phyloP scores from a whole-genome alignment of 1,140 invertebrate genomes.

The Temnothorax nylanderi region DNA sequence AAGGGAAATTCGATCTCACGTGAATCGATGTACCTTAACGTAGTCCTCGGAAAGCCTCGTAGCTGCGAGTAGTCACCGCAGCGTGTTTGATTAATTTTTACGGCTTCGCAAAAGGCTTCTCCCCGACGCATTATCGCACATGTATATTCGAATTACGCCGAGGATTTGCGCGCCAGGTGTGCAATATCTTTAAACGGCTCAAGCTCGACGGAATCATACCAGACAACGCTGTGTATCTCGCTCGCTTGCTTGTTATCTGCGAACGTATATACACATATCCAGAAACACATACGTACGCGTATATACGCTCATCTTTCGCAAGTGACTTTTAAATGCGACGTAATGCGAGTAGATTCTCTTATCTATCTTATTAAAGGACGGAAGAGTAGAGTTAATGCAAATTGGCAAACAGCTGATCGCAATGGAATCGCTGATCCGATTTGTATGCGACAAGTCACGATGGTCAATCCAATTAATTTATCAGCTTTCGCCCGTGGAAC shows the following conservation, averaged over 20 bases:
- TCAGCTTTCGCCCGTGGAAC: slow-evolving; percentile 80
- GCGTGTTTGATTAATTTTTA: slow-evolving; percentile 43
- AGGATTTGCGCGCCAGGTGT: slow-evolving; percentile 48
- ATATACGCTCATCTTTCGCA: background rate
- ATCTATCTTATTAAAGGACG: slow-evolving; percentile 67
- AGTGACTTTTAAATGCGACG: slow-evolving; percentile 35
- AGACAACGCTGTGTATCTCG: slow-evolving; percentile 28
- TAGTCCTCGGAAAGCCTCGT: background rate
- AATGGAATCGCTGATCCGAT: slow-evolving; percentile 84
- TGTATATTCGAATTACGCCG: slow-evolving; percentile 54
- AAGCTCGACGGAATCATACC: slow-evolving; percentile 29
- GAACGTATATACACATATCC: background rate
- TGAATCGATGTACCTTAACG: background rate
- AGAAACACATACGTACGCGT: background rate
- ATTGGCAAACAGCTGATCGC: slow-evolving; percentile 81
- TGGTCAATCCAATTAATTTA: slow-evolving; percentile 85
- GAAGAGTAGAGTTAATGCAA: slow-evolving; percentile 51
- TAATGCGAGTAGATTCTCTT: slow-evolving; percentile 3
- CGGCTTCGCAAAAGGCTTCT: slow-evolving; percentile 27
- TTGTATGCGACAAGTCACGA: slow-evolving; percentile 83
- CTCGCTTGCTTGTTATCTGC: background rate
- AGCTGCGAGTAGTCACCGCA: slow-evolving; percentile 28
- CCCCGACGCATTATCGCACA: slow-evolving; percentile 21
- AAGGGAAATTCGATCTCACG: background rate
- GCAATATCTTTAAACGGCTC: slow-evolving; percentile 59